These are phyloP conservation scores for Solea senegalensis DNA, from an alignment of 2,113 vertebrate genomes.

Conservation along the genomic window DNA sequence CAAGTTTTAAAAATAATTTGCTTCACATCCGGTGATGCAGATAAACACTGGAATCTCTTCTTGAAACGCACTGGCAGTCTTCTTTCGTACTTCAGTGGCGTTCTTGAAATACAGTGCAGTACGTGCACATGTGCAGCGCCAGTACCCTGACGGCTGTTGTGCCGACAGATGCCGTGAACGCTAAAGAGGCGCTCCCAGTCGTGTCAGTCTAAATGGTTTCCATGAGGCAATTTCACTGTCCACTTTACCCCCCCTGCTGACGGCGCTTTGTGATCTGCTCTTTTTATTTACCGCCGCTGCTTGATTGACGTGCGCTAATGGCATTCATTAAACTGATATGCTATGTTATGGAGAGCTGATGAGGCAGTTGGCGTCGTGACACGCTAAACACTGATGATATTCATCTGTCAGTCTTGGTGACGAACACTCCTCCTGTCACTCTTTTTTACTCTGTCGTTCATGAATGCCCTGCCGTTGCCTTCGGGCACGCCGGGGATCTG, in stretches of 20 bases:
- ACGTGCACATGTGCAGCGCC: not conserved
- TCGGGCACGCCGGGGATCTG: not conserved
- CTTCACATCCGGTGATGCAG: not conserved
- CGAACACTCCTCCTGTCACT: not conserved
- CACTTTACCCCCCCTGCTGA: not conserved
- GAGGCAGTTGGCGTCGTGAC: constrained; percentile 14
- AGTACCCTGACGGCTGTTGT: not conserved
- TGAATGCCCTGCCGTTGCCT: constrained; percentile 15
- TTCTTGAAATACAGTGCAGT: not conserved
- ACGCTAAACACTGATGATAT: not conserved
- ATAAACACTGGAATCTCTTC: not conserved
- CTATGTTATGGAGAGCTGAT: constrained; percentile 10
- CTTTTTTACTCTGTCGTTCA: constrained; percentile 11
- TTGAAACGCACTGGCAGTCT: not conserved
- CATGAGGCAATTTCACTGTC: not conserved
- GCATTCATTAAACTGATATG: constrained; percentile 34
- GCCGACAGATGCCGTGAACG: not conserved
- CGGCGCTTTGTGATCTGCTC: not conserved
- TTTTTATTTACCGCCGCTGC: not conserved
- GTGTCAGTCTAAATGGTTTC: not conserved
- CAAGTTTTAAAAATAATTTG: not conserved
- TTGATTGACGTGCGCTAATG: constrained; percentile 39
- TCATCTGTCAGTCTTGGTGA: constrained; percentile 15
- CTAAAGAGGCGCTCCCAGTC: not conserved
- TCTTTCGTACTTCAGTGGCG: not conserved